Base-by-base conservation (phyloP, 2,113 vertebrate species). In the Numida meleagris region DNA sequence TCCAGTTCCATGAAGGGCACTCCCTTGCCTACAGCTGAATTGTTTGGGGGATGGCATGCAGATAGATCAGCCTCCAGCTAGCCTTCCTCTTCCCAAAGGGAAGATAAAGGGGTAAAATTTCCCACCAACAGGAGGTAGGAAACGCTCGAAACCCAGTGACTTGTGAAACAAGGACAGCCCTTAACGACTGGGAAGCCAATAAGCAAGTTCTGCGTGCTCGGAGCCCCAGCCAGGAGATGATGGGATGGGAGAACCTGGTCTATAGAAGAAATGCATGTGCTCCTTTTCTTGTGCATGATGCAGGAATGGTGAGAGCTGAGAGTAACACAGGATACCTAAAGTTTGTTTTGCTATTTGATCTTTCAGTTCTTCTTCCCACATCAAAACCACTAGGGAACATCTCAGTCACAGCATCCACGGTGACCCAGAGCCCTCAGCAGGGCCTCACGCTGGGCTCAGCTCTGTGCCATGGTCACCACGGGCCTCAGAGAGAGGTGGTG, bases 251-350 rank as follows among this genome's bases (percentile, higher is more conserved):
- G 11, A 16, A 76, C 24, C 19, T 36, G 27, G 14, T 7, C 36
- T 66, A 2, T 5, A 8, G 45, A 17, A 66, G 59, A 82, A 46
- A 53, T 38, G 11, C 43, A 8, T 12, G n/a, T 34, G 19, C 8
- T 55, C 10, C 12, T 73, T 76, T 89, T 40, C 36, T 50, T 74
- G 16, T n/a, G 31, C 29, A 38, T n/a, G 12, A 70, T 53, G 27
- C 51, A 21, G 0, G 1, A 80, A 16, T 14, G 59, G 21, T 5
- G 7, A 67, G 51, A 90, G 6, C 15, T 6, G 0, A 23, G 4
- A 76, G n/a, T 20, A 92, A 48, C 9, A 53, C 4, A 9, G 10
- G 16, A 11, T 40, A 55, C 24, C 57, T 17, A 84, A 1, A 11
- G 16, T 14, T 55, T 83, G 14, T 14, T 74, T 61, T 88, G 29